Percentiles rank a stretch among this genome's conserved stretches.
Conservation (phyloP, 2,888 invertebrate genomes). For the Euzetes globulus region DNA sequence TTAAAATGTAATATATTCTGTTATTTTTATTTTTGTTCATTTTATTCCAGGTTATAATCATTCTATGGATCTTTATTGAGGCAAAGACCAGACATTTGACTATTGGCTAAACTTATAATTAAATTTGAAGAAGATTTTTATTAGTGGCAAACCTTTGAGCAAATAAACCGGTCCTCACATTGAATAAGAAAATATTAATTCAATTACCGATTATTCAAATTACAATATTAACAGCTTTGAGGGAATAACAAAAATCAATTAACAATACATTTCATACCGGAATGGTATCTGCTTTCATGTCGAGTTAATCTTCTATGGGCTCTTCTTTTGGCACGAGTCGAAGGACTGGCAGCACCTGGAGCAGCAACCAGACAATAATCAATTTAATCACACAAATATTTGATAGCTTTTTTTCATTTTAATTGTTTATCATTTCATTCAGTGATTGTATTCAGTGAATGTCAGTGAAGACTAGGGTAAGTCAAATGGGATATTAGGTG, state of each 20-base stretch:
- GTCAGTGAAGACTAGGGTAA: not conserved
- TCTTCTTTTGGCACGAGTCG: slow-evolving; percentile 56
- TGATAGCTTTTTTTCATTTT: too few relatives aligned
- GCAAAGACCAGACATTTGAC: not conserved
- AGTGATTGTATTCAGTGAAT: too few relatives aligned
- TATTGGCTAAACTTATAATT: not conserved
- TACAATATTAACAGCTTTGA: not conserved
- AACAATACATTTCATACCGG: slow-evolving; percentile 62
- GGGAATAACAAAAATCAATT: not conserved
- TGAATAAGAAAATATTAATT: too few relatives aligned
- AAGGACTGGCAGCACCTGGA: slow-evolving; percentile 47
- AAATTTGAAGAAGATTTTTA: not conserved
- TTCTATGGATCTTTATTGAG: not conserved
- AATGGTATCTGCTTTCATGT: slow-evolving; percentile 91
- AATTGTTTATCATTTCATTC: too few relatives aligned
- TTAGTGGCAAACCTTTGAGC: not conserved
- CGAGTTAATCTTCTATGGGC: slow-evolving; percentile 82
- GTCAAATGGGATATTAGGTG: not conserved
- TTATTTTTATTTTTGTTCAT: too few relatives aligned
- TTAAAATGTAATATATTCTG: too few relatives aligned
- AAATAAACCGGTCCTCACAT: not conserved
- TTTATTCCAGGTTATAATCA: not conserved
- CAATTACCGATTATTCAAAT: too few relatives aligned
- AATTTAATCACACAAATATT: not conserved
- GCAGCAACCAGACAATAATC: not conserved